A percentile compares a stretch with the other conserved stretches of the same genome.
phyloP scores from a whole-genome alignment of 2,888 invertebrate species.

The Drosophila pseudotalamancana region DNA sequence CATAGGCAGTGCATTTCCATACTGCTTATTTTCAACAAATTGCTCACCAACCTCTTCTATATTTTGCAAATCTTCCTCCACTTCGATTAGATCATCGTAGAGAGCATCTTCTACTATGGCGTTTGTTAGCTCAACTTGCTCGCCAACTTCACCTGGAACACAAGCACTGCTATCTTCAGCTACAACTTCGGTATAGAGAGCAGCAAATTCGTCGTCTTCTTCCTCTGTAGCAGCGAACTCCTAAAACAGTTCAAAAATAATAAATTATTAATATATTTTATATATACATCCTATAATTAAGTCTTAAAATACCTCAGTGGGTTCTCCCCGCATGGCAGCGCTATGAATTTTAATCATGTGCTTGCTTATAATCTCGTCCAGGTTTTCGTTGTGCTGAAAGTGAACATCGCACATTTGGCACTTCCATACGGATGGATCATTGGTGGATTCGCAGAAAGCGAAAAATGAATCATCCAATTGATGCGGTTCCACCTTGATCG shows the following conservation, averaged over 20 bases:
- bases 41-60: constrained; percentile 29
- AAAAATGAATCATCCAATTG: constrained; percentile 25
- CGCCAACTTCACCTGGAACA: not conserved
- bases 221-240: constrained; percentile 10
- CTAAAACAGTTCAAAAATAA: constrained; percentile 13
- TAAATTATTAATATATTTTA: not conserved
- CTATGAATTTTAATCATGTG: constrained; percentile 50
- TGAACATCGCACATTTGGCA: constrained; percentile 71
- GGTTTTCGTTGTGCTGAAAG: constrained; percentile 55
- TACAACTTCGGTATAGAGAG: constrained; percentile 29
- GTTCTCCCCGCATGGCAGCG: constrained; percentile 32
- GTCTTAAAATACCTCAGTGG: constrained; percentile 26
- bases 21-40: constrained; percentile 19
- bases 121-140: constrained; percentile 13
- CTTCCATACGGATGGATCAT: constrained; percentile 31
- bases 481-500: constrained; percentile 14
- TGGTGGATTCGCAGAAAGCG: constrained; percentile 38
- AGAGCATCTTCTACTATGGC: constrained; percentile 29
- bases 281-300: no score
- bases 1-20: constrained; percentile 24
- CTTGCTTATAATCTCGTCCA: constrained; percentile 29
- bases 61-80: constrained; percentile 34
- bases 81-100: constrained; percentile 44
- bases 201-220: constrained; percentile 14
- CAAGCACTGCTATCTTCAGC: not conserved